Evolutionary conservation across 1,140 invertebrate species (phyloP).

Genomic region (Sesamia nonagrioides): DNA sequence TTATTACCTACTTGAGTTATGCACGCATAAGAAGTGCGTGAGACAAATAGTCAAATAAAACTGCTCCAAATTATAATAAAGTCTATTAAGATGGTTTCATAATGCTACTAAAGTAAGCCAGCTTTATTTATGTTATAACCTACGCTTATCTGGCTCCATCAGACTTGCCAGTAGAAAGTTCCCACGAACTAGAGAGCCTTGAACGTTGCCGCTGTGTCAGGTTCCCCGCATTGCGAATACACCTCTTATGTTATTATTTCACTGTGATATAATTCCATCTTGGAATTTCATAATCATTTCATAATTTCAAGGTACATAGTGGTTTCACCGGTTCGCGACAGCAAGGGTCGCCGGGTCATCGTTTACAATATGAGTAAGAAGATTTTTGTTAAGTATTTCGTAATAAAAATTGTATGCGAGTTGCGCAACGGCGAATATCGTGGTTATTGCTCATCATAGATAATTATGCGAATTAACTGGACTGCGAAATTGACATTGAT

Average conservation of each 20-base stretch:
- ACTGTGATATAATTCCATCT: slow-evolving; percentile 64
- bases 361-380: slow-evolving; percentile 89
- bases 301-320: slow-evolving; percentile 89
- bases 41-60: slow-evolving; percentile 31
- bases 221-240: slow-evolving; percentile 49
- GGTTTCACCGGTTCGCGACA: slow-evolving; percentile 92
- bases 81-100: slow-evolving; percentile 63
- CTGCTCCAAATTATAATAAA: slow-evolving; percentile 21
- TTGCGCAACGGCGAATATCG: slow-evolving; percentile 41
- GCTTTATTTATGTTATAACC: slow-evolving; percentile 23
- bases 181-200: slow-evolving; percentile 56
- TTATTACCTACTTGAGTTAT: too few species aligned
- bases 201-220: slow-evolving; percentile 53
- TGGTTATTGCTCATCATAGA: background rate
- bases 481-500: slow-evolving; percentile 34
- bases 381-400: slow-evolving; percentile 48
- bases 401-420: slow-evolving; percentile 31
- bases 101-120: slow-evolving; percentile 60
- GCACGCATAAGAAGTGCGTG: too few species aligned
- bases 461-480: slow-evolving; percentile 14
- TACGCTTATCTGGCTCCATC: background rate
- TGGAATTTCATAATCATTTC: slow-evolving; percentile 64
- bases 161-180: slow-evolving; percentile 40
- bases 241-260: slow-evolving; percentile 57
- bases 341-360: slow-evolving; percentile 91